Base-by-base conservation (phyloP, 2,113 vertebrate genomes). In the Caretta caretta region DNA sequence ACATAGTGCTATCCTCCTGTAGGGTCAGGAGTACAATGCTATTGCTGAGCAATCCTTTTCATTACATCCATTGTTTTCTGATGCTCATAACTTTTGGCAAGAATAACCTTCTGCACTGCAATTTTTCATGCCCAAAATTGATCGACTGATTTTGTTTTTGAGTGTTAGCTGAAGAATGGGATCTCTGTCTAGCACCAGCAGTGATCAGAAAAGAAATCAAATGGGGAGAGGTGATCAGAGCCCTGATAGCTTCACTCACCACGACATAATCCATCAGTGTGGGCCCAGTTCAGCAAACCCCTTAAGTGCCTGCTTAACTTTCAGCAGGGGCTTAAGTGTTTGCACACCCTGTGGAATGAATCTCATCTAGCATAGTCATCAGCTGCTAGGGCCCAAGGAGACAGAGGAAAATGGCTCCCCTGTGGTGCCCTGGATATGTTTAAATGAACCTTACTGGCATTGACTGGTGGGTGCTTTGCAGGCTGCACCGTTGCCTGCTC, bases 31-130 rank as follows among this genome's bases (percentile, higher is more conserved):
- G 4, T 0, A 3, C 86, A 1, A 2, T 8, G 3, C 3, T 1
- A 5, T 1, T 13, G 4, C 38, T 48, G 85, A 86, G 54, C 1
- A 3, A 2, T n/a, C 6, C 0, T 11, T 93, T 82, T 24, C 17
- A 11, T 42, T 35, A 35, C 46, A 48, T 4, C 6, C 9, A 35
- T 13, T 46, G 8, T 9, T 80, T 2, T 0, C 62, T 72, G 57
- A 4, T 10, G 5, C 12, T 3, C 11, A 2, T 0, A 0, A 12
- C 8, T 84, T 25, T 49, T 56, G 1, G 0, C 35, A 69, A n/a
- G 22, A 14, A 65, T 72, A 89, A 56, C 8, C 17, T 59, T 53
- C n/a, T 31, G n/a, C 4, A 0, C 8, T 72, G 35, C 24, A 2
- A 1, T 27, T 87, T 83, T 83, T 38, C 24, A 25, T 1, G 1